Evolutionary conservation across 2,797 vertebrate genomes (phyloP), one percentile per base, ranked within the genome.

Genomic region (Channallabes apus): DNA sequence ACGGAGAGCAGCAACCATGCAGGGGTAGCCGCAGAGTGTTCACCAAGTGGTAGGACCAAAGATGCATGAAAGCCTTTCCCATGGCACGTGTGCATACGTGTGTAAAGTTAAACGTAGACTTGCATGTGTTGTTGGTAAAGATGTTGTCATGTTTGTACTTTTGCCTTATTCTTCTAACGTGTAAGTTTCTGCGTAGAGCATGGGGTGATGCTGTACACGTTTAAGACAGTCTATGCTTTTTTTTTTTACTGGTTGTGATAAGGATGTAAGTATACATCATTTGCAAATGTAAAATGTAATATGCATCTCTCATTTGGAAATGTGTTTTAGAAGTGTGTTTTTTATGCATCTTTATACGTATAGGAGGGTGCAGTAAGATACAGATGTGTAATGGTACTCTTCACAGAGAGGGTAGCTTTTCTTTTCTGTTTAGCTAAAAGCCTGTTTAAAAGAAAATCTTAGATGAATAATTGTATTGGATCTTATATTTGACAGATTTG

Each of bases 31-130:
- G 94, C 95, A 75, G 92, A 93, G 72, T 92, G 92, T 86, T 96
- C 96, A 79, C 93, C 96, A 89, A 93, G 96, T 90, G 97, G 98
- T 98, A 97, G 97, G 97, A 95, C 90, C 68, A 91, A 51, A 67
- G 51, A 17, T 65, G 93, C 92, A 84, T 56, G 93, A 64, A 88
- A 82, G 24, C 58, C 75, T 54, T n/a, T 67, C 15, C 17, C 22
- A 17, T 4, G 14, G 56, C 29, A 61, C 4, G 75, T 4, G 29
- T 59, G 22, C n/a, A 15, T n/a, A 18, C 41, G 11, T 0, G 73
- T 32, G 27, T 58, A 3, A 76, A 20, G 51, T 56, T 76, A 29
- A 76, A 58, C 35, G 35, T 61, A 22, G 58, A 65, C 41, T 18
- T 61, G 80, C 56, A 75, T 80, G 77, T 17, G 35, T 27, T 80